phyloP scores from a whole-genome alignment of 2,113 vertebrate species.

The Odontesthes bonariensis region DNA sequence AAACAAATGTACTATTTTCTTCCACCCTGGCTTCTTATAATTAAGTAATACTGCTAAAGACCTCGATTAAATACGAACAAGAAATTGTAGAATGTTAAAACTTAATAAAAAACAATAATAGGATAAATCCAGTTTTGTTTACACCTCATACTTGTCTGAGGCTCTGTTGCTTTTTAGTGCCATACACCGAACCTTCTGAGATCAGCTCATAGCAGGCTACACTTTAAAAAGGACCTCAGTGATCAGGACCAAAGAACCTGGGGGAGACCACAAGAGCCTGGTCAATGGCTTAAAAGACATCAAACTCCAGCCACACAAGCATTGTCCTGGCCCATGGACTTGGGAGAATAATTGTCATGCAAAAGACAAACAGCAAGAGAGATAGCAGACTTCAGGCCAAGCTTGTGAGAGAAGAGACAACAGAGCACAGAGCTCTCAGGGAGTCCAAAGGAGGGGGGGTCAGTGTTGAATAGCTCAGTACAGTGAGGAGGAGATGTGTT shows the following conservation, averaged over 20 bases:
- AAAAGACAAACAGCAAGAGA: constrained; percentile 76
- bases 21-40: not conserved
- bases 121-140: not conserved
- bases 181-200: not conserved
- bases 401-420: constrained; percentile 59
- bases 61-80: not conserved
- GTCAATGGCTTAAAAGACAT: constrained; percentile 78
- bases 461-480: constrained; percentile 63
- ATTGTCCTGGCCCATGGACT: constrained; percentile 83
- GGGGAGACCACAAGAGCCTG: constrained; percentile 34
- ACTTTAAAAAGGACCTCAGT: not conserved
- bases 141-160: not conserved
- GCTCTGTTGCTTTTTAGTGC: too few species aligned
- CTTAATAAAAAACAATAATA: not conserved
- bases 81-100: not conserved
- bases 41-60: not conserved
- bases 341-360: constrained; percentile 84
- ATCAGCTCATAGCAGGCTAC: not conserved
- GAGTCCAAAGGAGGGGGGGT: constrained; percentile 40
- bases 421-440: constrained; percentile 50
- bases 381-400: constrained; percentile 66
- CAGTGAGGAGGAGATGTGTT: constrained; percentile 69
- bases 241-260: not conserved
- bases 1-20: not conserved
- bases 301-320: constrained; percentile 72